Base-by-base conservation (phyloP, 1,140 invertebrate species). In the Stratiolaelaps scimitus region DNA sequence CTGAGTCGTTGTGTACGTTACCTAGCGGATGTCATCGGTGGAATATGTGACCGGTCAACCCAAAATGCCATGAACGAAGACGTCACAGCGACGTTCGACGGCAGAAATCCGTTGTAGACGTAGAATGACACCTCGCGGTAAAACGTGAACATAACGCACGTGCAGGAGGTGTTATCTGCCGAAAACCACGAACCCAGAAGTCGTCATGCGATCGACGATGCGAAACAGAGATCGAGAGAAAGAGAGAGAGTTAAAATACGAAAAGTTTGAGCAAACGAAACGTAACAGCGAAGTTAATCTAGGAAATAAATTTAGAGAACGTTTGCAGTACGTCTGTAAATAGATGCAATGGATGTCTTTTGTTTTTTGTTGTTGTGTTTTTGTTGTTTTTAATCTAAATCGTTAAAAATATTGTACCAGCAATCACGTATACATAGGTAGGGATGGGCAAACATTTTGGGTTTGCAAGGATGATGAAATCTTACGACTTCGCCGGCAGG, bases 61-160 rank as follows among this genome's bases (percentile, higher is more conserved):
- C 47, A 48, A 28, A 48, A 48, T 15, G 47, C 47, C 47, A 48
- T 26, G 53, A 60, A 60, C 17, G 53, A 60, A 17, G 53, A 60
- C 15, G 53, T 60, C 15, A 26, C 53, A 23, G 53, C 53, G 4
- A 60, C 53, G 15, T 60, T 26, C 1, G 53, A 60, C 10, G 53
- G 1, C 23, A 60, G 23, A 15, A 60, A 60, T 60, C 53, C 53
- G 23, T 60, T 60, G 53, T 20, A 60, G 34, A 60, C 23, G 23
- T 60, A 60, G 53, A 60, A 60, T 1, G 53, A 60, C 13, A 60
- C 10, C 20, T 60, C 53, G 4, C 53, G 53, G 23, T 17, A 60
- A 23, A 60, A 60, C 1, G 15, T 34, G 13, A 60, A 26, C 23
- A 15, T 15, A 34, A 17, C 34, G 23, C 23, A 60, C 26, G 15